A percentile compares a stretch with the other conserved stretches of the same genome.
Evolutionary conservation across 2,113 vertebrate genomes (phyloP).

Genomic region (Excalfactoria chinensis): DNA sequence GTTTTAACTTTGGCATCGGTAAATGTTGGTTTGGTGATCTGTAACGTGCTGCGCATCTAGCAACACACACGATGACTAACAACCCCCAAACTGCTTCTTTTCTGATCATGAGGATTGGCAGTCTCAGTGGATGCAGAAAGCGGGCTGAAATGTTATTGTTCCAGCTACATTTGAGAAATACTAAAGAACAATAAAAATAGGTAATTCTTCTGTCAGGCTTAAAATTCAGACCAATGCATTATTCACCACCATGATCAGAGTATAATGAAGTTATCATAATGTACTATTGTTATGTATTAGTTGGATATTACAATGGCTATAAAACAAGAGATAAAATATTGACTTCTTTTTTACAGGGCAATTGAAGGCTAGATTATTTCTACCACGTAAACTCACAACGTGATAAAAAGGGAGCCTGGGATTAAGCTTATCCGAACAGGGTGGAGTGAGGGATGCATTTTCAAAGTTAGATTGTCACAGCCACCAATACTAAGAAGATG

Average conservation of each 20-base stretch:
- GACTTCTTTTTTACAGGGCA: constrained; percentile 58
- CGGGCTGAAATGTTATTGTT: constrained; percentile 27
- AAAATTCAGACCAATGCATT: constrained; percentile 53
- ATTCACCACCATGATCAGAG: constrained; percentile 58
- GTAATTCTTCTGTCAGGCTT: constrained; percentile 58
- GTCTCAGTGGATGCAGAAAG: constrained; percentile 12
- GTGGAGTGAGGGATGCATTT: constrained; percentile 26
- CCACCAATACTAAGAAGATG: constrained; percentile 43
- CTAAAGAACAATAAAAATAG: constrained; percentile 47
- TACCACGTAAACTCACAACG: constrained; percentile 30
- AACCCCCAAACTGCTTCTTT: constrained; percentile 18
- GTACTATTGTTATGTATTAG: constrained; percentile 60
- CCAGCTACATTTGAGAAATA: constrained; percentile 31
- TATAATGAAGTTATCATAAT: constrained; percentile 68
- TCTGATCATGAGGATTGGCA: constrained; percentile 37
- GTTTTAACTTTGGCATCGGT: constrained; percentile 44
- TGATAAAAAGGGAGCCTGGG: constrained; percentile 54
- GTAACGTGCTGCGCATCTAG: not conserved
- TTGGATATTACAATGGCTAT: constrained; percentile 48
- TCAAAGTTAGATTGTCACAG: not conserved
- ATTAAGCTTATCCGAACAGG: constrained; percentile 48
- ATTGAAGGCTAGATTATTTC: constrained; percentile 61
- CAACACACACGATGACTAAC: not conserved
- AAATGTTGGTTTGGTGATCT: constrained; percentile 1
- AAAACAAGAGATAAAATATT: constrained; percentile 69